Conservation (phyloP, 2,888 invertebrate species). For the Margaritifera margaritifera region DNA sequence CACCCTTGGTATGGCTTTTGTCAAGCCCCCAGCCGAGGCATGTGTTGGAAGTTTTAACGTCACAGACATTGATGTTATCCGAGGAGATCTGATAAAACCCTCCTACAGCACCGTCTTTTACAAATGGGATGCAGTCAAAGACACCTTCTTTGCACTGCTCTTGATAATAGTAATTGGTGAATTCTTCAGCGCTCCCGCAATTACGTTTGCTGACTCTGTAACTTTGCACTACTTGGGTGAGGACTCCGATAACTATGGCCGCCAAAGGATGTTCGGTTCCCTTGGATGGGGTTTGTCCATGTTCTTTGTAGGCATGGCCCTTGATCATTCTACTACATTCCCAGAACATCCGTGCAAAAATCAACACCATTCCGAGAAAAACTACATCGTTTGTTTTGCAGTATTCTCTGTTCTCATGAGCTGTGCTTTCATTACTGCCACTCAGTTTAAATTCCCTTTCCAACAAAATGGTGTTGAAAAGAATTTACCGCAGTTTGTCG, state of each 20-base stretch:
- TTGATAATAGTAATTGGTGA: conserved; percentile 96
- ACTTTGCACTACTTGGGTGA: conserved; percentile 83
- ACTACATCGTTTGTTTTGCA: conserved; percentile 98
- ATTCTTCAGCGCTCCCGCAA: conserved; percentile 96
- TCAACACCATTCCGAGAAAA: conserved; percentile 92
- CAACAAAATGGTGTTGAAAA: conserved; percentile 50
- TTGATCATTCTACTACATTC: conserved; percentile 97
- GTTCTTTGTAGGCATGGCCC: conserved; percentile 90
- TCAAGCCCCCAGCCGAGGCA: conserved; percentile 93
- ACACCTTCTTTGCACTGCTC: conserved; percentile 94
- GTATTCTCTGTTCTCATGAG: conserved; percentile 98
- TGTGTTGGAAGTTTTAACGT: conserved; percentile 81
- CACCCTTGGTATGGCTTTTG: conserved; percentile 95
- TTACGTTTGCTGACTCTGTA: conserved; percentile 86
- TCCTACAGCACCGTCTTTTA: conserved; percentile 95
- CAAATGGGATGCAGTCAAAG: conserved; percentile 88
- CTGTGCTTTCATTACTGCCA: conserved; percentile 91
- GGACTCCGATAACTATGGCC: conserved; percentile 83
- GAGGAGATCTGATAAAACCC: conserved; percentile 75
- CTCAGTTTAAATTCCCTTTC: conserved; percentile 82
- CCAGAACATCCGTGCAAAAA: conserved; percentile 89
- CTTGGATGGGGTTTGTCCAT: conserved; percentile 98
- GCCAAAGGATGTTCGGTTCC: conserved; percentile 98
- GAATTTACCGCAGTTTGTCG: conserved; percentile 58
- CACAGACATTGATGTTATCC: conserved; percentile 69